These are phyloP conservation scores for Pterostichus niger DNA, from an alignment of 2,888 invertebrate genomes.

Conservation along the genomic window DNA sequence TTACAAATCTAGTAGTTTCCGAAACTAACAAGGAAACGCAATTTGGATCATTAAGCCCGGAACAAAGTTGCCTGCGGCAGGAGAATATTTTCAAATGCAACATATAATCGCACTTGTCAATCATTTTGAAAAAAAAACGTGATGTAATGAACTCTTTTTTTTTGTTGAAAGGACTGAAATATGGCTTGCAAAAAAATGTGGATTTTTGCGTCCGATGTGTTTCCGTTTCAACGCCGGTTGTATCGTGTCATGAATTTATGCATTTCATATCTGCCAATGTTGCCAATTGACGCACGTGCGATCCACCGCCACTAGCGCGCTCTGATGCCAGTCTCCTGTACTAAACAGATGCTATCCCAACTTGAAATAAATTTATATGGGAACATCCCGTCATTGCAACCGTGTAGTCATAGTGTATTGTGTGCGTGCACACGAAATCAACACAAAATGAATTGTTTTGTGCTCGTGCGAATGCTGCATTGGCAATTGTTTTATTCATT, in stretches of 20 bases:
- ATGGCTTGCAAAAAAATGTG: conserved; percentile 32
- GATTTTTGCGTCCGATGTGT: conserved; percentile 49
- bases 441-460: conserved; percentile 37
- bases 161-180: conserved; percentile 42
- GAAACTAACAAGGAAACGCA: conserved; percentile 2
- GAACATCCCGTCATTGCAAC: not conserved
- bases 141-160: conserved; percentile 47
- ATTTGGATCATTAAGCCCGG: conserved; percentile 29
- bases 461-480: conserved; percentile 31
- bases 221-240: conserved; percentile 44
- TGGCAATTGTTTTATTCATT: conserved; percentile 47
- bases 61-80: conserved; percentile 10
- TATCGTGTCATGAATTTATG: conserved; percentile 61
- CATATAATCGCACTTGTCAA: conserved; percentile 45
- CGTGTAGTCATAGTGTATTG: not conserved
- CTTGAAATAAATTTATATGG: conserved; percentile 25
- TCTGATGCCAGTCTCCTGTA: not conserved
- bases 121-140: conserved; percentile 29
- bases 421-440: conserved; percentile 25
- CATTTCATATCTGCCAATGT: conserved; percentile 63
- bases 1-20: no score
- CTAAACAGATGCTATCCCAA: conserved; percentile 34
- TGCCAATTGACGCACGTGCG: conserved; percentile 59
- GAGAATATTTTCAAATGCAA: conserved; percentile 38
- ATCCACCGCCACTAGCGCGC: conserved; percentile 11